phyloP scores from a whole-genome alignment of 1,140 invertebrate genomes.

The Neuroterus valhalla region DNA sequence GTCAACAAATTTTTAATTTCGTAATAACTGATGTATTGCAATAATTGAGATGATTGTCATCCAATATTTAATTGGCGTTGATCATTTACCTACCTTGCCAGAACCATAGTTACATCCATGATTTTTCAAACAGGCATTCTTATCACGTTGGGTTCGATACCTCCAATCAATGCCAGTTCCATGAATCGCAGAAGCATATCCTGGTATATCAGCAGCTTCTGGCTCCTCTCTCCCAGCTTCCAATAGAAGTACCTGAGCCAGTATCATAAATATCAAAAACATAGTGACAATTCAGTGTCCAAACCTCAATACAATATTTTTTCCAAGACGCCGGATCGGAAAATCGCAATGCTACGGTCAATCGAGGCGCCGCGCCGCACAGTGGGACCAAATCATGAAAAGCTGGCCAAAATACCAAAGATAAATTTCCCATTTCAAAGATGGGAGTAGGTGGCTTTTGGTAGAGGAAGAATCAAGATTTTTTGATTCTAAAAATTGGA shows the following conservation, averaged over 20 bases:
- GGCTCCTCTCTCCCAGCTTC: no score
- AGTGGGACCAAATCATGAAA: no score
- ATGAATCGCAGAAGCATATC: constrained; percentile 61
- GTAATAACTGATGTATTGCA: constrained; percentile 63
- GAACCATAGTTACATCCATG: constrained; percentile 21
- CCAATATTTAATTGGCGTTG: no score
- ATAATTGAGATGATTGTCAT: no score
- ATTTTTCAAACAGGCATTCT: constrained; percentile 32
- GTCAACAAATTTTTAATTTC: constrained; percentile 64
- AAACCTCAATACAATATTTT: background rate
- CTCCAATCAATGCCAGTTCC: constrained; percentile 73
- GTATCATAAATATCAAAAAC: background rate
- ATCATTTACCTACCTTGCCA: constrained; percentile 37
- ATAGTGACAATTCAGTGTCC: background rate
- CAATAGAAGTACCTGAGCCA: constrained; percentile 65
- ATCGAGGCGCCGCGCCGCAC: no score
- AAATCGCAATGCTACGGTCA: no score
- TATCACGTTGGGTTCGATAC: constrained; percentile 71
- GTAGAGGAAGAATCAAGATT: no score
- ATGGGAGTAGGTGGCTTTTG: no score
- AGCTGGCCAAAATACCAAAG: no score
- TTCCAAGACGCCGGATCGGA: background rate
- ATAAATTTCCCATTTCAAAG: no score
- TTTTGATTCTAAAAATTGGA: no score
- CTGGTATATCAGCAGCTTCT: no score